Percentiles rank a stretch among this genome's conserved stretches.
phyloP scores from a whole-genome alignment of 2,797 vertebrate species.

The Rhinatrema bivittatum region DNA sequence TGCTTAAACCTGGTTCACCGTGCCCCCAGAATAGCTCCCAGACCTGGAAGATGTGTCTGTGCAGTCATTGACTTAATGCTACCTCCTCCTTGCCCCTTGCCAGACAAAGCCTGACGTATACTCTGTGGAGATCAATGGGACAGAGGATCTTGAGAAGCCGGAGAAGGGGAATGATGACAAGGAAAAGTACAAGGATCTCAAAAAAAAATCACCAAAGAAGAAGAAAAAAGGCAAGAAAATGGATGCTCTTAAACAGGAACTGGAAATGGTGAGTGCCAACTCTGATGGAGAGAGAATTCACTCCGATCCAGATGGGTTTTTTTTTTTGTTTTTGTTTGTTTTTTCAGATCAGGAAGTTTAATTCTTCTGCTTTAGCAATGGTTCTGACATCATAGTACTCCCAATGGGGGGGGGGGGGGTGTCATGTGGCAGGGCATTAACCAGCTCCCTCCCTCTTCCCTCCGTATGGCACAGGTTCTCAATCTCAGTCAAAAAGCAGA shows the following conservation, averaged over 20 bases:
- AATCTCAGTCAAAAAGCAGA: no score
- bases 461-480: no score
- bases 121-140: slow-evolving; percentile 47
- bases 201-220: slow-evolving; percentile 29
- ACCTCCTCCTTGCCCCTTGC: no score
- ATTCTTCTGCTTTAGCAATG: no score
- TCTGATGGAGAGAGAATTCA: neutral
- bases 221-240: slow-evolving; percentile 30
- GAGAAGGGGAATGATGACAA: slow-evolving; percentile 13
- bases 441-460: no score
- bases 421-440: neutral
- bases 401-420: no score
- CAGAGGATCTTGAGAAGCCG: slow-evolving; percentile 27
- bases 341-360: neutral
- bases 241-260: slow-evolving; percentile 47
- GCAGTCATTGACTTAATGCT: no score
- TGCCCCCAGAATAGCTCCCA: no score
- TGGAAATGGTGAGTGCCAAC: slow-evolving; percentile 56
- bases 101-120: slow-evolving; percentile 52
- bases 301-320: neutral
- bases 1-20: neutral
- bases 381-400: neutral
- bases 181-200: slow-evolving; percentile 27
- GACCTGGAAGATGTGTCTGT: no score
- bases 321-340: no score